Percentiles rank a stretch among this genome's conserved stretches.
Evolutionary conservation across 2,113 vertebrate genomes (phyloP).

Genomic region (Lagopus muta): DNA sequence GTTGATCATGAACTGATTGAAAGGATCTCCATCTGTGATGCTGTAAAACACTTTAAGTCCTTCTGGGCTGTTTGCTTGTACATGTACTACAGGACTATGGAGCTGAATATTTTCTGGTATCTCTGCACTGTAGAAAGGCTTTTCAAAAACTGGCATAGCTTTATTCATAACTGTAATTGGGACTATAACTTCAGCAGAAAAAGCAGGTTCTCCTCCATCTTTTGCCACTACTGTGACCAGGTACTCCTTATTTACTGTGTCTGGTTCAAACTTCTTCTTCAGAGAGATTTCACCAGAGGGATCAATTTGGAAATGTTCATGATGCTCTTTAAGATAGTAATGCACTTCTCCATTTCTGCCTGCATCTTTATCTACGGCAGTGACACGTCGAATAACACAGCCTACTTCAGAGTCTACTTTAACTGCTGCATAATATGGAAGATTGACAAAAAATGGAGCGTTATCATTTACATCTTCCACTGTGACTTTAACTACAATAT

Average conservation of each 20-base stretch:
- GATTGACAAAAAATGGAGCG: constrained; percentile 89
- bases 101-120: constrained; percentile 91
- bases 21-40: constrained; percentile 93
- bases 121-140: constrained; percentile 93
- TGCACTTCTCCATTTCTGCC: constrained; percentile 86
- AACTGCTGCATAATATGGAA: constrained; percentile 92
- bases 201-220: constrained; percentile 87
- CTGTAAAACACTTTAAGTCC: constrained; percentile 94
- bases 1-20: constrained; percentile 92
- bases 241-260: constrained; percentile 89
- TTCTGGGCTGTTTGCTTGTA: constrained; percentile 94
- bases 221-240: constrained; percentile 86
- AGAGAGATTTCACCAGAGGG: constrained; percentile 87
- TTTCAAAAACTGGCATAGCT: constrained; percentile 96
- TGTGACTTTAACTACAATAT: constrained; percentile 86
- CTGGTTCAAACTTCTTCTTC: constrained; percentile 87
- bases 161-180: constrained; percentile 93
- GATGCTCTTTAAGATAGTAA: constrained; percentile 88
- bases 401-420: constrained; percentile 89
- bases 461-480: constrained; percentile 95
- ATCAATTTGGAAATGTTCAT: constrained; percentile 90
- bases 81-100: constrained; percentile 91
- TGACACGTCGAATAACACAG: constrained; percentile 85
- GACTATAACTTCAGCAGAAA: constrained; percentile 87
- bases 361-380: constrained; percentile 89